Percentiles rank a stretch among this genome's conserved stretches.
Conservation (phyloP, 2,888 invertebrate genomes). For the Falcaria lacertinaria region DNA sequence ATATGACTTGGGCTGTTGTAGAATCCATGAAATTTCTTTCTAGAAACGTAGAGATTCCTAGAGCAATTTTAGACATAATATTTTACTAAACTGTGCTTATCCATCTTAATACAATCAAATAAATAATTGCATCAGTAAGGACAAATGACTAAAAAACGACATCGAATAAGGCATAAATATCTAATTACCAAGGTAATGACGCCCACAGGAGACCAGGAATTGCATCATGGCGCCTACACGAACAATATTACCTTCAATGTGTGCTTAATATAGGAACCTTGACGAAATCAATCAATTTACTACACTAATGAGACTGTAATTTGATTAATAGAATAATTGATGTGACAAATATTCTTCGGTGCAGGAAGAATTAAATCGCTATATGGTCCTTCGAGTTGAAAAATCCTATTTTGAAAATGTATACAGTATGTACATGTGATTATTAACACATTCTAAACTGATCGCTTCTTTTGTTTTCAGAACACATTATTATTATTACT, state of each 20-base stretch:
- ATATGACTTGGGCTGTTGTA: too few species aligned
- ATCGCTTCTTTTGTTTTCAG: too few species aligned
- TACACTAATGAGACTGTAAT: neutral
- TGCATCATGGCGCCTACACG: slow-evolving; percentile 26
- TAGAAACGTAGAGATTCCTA: too few species aligned
- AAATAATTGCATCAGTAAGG: slow-evolving; percentile 9
- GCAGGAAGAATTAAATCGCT: too few species aligned
- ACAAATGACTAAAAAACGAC: slow-evolving; percentile 17
- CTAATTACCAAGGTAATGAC: slow-evolving; percentile 27
- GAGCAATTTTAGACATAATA: too few species aligned
- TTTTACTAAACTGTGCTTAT: too few species aligned
- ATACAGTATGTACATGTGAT: too few species aligned
- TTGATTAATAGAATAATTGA: neutral
- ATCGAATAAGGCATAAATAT: slow-evolving; percentile 25
- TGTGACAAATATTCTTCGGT: neutral
- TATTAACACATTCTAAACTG: too few species aligned
- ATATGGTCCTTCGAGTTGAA: too few species aligned
- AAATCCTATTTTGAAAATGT: too few species aligned
- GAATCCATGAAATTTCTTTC: too few species aligned
- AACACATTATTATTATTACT: too few species aligned
- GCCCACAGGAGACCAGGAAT: slow-evolving; percentile 8
- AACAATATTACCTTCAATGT: neutral
- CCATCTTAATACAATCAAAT: neutral
- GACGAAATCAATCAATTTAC: neutral
- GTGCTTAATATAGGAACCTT: neutral